These are phyloP conservation scores for Oriolus oriolus DNA, from an alignment of 2,113 vertebrate genomes.

Conservation along the genomic window DNA sequence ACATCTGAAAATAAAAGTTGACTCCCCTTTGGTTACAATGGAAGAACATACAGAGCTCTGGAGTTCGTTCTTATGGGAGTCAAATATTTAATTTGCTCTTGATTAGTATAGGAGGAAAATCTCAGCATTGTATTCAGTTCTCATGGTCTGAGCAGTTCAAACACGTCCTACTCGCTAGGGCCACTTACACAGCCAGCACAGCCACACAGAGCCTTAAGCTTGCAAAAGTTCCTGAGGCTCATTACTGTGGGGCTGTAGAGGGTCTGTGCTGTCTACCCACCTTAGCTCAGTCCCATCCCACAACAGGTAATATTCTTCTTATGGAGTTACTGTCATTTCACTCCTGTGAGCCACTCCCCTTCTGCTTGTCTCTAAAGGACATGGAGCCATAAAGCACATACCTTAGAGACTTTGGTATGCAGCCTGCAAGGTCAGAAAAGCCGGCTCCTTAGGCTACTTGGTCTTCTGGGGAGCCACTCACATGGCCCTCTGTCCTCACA, in stretches of 20 bases:
- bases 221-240: not conserved
- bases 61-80: not conserved
- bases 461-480: not conserved
- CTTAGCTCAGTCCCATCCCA: not conserved
- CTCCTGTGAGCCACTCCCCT: not conserved
- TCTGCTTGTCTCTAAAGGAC: not conserved
- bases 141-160: not conserved
- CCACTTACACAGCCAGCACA: not conserved
- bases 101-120: not conserved
- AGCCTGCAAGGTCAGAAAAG: not conserved
- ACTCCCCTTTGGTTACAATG: not conserved
- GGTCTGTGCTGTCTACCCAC: not conserved
- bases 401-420: not conserved
- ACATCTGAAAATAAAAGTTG: not conserved
- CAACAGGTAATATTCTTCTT: not conserved
- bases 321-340: not conserved
- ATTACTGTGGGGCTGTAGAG: not conserved
- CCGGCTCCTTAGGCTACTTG: not conserved
- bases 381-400: not conserved
- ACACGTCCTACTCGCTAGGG: not conserved
- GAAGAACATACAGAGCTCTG: not conserved
- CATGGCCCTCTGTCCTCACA: not conserved
- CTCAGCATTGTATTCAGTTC: not conserved
- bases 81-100: not conserved
- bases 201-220: not conserved